Conservation (phyloP, 2,888 invertebrate species). For the Drepanosiphum platanoidis region DNA sequence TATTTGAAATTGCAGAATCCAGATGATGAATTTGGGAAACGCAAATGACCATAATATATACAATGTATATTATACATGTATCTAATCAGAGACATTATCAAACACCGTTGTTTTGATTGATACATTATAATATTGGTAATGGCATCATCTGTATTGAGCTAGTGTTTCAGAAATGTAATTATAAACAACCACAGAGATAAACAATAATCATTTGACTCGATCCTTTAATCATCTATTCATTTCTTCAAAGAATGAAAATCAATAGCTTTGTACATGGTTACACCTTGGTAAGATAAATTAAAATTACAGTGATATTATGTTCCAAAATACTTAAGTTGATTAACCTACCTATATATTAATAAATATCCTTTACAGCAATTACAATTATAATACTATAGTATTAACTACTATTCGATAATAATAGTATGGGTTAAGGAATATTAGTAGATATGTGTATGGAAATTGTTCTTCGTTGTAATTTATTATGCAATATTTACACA, state of each 20-base stretch:
- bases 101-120: slow-evolving; percentile 47
- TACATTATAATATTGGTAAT: slow-evolving; percentile 16
- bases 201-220: slow-evolving; percentile 32
- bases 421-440: neutral
- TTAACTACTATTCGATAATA: slow-evolving; percentile 11
- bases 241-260: slow-evolving; percentile 3
- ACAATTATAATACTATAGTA: slow-evolving; percentile 23
- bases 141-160: neutral
- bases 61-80: too few relatives aligned
- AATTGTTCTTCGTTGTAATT: slow-evolving; percentile 12
- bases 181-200: slow-evolving; percentile 36
- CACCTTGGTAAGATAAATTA: slow-evolving; percentile 19
- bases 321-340: neutral
- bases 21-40: slow-evolving; percentile 26
- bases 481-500: neutral
- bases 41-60: slow-evolving; percentile 1
- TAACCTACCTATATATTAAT: neutral
- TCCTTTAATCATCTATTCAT: slow-evolving; percentile 46
- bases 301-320: slow-evolving; percentile 37
- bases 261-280: slow-evolving; percentile 12
- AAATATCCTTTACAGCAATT: slow-evolving; percentile 10
- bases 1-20: neutral
- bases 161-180: slow-evolving; percentile 31
- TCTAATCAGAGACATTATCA: slow-evolving; percentile 28
- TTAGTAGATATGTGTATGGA: neutral